Conservation (phyloP, 2,888 invertebrate genomes). For the Lottia gigantea region DNA sequence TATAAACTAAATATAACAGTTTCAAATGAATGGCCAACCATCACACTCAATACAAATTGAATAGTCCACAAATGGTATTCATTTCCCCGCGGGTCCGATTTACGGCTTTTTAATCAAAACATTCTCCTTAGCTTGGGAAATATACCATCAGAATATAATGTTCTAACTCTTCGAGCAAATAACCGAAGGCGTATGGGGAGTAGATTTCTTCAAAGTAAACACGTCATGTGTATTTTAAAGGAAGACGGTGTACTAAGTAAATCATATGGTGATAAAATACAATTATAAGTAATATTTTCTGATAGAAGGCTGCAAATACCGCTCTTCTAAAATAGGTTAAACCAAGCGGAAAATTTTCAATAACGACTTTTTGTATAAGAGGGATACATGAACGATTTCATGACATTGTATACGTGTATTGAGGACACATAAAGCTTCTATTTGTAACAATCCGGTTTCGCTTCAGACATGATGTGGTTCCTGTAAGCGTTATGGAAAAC, state of each 20-base stretch:
- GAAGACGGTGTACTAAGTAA: constrained; percentile 6
- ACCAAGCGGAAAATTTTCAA: constrained; percentile 9
- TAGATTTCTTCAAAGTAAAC: constrained; percentile 7
- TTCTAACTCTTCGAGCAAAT: constrained; percentile 5
- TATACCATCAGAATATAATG: constrained; percentile 7
- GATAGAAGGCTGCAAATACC: constrained; percentile 7
- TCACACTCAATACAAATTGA: constrained; percentile 10
- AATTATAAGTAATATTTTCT: constrained; percentile 10
- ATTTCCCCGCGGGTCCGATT: constrained; percentile 9
- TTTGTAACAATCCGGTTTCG: too few species aligned
- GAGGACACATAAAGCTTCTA: too few species aligned
- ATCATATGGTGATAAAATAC: constrained; percentile 1
- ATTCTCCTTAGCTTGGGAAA: constrained; percentile 11
- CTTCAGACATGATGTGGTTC: too few species aligned
- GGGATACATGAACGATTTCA: too few species aligned
- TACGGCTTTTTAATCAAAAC: constrained; percentile 8
- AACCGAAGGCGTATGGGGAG: constrained; percentile 10
- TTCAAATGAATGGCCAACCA: neutral
- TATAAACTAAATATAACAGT: constrained; percentile 7
- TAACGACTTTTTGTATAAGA: neutral
- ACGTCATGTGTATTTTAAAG: constrained; percentile 2
- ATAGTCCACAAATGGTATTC: constrained; percentile 8
- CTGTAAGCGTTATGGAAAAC: too few species aligned
- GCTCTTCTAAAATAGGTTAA: constrained; percentile 4
- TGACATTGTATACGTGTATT: too few species aligned